Conservation (phyloP, 2,113 vertebrate genomes). For the Melanerpes formicivorus region DNA sequence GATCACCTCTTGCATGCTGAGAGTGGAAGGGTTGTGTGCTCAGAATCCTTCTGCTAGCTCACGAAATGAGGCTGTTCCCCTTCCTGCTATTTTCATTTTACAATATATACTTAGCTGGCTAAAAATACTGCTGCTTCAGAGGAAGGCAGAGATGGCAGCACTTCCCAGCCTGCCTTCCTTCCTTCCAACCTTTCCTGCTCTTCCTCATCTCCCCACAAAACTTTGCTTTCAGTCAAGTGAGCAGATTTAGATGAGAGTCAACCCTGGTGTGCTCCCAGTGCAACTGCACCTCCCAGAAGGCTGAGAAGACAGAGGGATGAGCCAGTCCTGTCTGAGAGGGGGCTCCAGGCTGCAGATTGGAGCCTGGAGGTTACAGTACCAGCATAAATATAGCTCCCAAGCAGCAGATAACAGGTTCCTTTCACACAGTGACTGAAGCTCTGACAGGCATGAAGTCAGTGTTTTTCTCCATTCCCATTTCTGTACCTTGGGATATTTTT, state of each 20-base stretch:
- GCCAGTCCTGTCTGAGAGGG: background rate
- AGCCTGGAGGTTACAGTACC: background rate
- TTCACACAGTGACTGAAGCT: background rate
- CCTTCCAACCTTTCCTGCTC: background rate
- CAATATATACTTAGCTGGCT: background rate
- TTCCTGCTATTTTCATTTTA: background rate
- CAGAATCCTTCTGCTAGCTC: background rate
- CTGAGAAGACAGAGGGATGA: background rate
- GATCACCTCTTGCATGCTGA: background rate
- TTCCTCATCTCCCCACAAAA: background rate
- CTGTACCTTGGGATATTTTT: background rate
- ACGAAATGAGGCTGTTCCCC: background rate
- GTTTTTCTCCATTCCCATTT: background rate
- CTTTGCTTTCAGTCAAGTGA: background rate
- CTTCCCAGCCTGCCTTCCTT: background rate
- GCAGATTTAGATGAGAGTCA: background rate
- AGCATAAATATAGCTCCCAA: background rate
- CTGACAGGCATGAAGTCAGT: slow-evolving; percentile 21
- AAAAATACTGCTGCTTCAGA: background rate
- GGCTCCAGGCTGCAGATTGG: background rate
- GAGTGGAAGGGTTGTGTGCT: background rate
- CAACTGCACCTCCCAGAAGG: background rate
- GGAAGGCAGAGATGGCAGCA: background rate
- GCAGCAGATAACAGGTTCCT: slow-evolving; percentile 8
- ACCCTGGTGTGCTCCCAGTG: background rate